Percentiles rank a stretch among this genome's conserved stretches.
Conservation (phyloP, 2,888 invertebrate genomes). For the Brachylomia viminalis region DNA sequence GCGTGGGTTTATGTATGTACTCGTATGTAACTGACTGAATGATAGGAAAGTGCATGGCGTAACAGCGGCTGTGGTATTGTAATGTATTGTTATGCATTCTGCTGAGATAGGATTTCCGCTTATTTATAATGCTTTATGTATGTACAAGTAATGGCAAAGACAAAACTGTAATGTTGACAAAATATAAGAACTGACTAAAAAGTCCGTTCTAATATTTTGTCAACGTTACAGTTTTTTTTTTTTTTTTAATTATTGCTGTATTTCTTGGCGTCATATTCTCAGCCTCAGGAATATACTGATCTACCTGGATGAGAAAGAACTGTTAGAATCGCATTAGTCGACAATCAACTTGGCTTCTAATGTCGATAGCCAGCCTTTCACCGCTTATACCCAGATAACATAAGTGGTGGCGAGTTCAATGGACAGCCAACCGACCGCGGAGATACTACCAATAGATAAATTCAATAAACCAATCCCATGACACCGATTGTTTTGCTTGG, state of each 20-base stretch:
- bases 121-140: not conserved
- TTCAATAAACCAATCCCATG: conserved; percentile 27
- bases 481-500: conserved; percentile 23
- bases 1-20: no score
- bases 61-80: not conserved
- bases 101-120: not conserved
- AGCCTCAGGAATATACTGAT: not conserved
- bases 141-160: no score
- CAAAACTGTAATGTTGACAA: no score
- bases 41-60: not conserved
- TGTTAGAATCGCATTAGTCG: not conserved
- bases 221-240: not conserved
- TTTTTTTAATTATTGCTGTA: not conserved
- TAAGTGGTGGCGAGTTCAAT: conserved; percentile 33
- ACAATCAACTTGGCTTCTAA: not conserved
- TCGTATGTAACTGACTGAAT: not conserved
- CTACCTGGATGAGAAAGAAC: not conserved
- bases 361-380: not conserved
- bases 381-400: conserved; percentile 3
- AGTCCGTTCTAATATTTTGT: not conserved
- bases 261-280: not conserved
- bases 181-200: no score
- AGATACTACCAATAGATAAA: conserved; percentile 30
- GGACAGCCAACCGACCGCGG: conserved; percentile 23
- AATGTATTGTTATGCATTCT: not conserved